Conservation (phyloP, 2,113 vertebrate genomes). For the Ptilonorhynchus violaceus region DNA sequence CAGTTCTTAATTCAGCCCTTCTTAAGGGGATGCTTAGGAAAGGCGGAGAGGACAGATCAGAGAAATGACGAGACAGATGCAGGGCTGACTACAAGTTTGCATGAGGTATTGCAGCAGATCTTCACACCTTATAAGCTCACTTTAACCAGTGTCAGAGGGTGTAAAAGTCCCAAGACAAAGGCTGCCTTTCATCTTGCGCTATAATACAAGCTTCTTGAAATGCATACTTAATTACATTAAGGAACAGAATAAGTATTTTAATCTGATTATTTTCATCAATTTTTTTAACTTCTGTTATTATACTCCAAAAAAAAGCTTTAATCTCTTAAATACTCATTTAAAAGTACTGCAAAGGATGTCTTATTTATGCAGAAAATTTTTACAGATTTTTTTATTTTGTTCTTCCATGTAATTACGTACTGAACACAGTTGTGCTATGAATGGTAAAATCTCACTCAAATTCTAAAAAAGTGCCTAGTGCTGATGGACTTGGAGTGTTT, state of each 20-base stretch:
- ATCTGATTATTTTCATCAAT: background rate
- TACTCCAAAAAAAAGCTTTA: background rate
- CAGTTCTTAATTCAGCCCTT: background rate
- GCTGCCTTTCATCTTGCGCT: background rate
- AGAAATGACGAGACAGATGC: background rate
- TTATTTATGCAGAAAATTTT: background rate
- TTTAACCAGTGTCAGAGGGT: background rate
- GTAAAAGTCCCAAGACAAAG: background rate
- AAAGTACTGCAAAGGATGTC: background rate
- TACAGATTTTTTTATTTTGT: background rate
- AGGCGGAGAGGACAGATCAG: background rate
- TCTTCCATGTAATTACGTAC: background rate
- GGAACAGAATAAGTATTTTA: background rate
- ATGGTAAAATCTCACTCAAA: background rate
- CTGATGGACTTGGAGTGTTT: background rate
- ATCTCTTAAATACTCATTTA: background rate
- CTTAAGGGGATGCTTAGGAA: background rate
- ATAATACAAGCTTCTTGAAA: background rate
- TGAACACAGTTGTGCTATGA: background rate
- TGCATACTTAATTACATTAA: background rate
- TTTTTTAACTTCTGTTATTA: background rate
- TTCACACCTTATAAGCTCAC: background rate
- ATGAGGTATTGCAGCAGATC: background rate
- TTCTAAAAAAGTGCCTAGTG: background rate
- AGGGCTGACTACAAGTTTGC: background rate